These are phyloP conservation scores for Dolomedes plantarius DNA, from an alignment of 2,888 invertebrate genomes.

Conservation along the genomic window DNA sequence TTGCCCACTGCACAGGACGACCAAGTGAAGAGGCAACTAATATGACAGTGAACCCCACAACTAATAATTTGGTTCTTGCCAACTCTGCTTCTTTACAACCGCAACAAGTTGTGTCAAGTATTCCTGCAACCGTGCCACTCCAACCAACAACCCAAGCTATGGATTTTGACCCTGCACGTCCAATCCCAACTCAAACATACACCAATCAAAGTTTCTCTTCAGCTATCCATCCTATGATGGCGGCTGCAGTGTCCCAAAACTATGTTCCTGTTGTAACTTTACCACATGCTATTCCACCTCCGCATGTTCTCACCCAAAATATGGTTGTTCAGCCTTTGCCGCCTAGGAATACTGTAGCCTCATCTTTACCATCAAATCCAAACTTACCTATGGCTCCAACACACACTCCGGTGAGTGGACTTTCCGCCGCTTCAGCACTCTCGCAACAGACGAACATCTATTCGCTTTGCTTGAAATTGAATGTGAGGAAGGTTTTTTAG, in stretches of 20 bases:
- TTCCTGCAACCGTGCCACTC: constrained; percentile 7
- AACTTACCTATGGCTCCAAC: constrained; percentile 19
- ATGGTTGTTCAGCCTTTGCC: constrained; percentile 52
- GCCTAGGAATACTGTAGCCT: constrained; percentile 38
- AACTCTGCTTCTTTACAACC: constrained; percentile 23
- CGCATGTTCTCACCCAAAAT: constrained; percentile 46
- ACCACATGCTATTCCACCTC: constrained; percentile 44
- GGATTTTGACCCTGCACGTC: constrained; percentile 67
- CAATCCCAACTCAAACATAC: constrained; percentile 88
- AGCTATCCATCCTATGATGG: constrained; percentile 71
- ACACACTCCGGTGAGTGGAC: constrained; percentile 62
- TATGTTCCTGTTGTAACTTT: constrained; percentile 52
- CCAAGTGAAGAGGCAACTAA: constrained; percentile 38
- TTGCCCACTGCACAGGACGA: constrained; percentile 32
- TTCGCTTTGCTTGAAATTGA: constrained; percentile 67
- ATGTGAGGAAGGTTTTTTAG: constrained; percentile 64
- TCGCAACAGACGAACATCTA: constrained; percentile 66
- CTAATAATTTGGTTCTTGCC: background rate
- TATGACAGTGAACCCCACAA: constrained; percentile 19
- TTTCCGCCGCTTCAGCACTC: constrained; percentile 50
- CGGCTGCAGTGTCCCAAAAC: constrained; percentile 43
- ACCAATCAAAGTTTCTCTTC: constrained; percentile 87
- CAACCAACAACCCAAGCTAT: constrained; percentile 42
- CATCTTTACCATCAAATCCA: constrained; percentile 18
- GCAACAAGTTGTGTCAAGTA: constrained; percentile 2